Evolutionary conservation across 2,888 invertebrate species (phyloP).

Genomic region (Boloria euphrosyne): DNA sequence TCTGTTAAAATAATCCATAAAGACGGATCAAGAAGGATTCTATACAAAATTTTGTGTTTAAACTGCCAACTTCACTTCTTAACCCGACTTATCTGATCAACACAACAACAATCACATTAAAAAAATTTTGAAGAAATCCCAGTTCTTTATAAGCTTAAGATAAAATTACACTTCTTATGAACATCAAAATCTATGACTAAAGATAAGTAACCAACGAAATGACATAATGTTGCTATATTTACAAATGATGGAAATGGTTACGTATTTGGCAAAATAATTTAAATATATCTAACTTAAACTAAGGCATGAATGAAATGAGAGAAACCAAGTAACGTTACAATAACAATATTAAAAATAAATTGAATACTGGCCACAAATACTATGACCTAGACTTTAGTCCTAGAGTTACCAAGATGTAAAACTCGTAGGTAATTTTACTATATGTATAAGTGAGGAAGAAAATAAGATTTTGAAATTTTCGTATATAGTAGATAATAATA

Average conservation of each 20-base stretch:
- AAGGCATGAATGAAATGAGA: conserved; percentile 48
- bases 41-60: not conserved
- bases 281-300: conserved; percentile 57
- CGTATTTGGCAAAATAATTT: conserved; percentile 78
- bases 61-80: not conserved
- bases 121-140: conserved; percentile 46
- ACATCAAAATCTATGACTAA: conserved; percentile 54
- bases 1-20: not conserved
- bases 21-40: not conserved
- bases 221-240: conserved; percentile 64
- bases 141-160: conserved; percentile 43
- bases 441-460: no score
- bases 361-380: conserved; percentile 36
- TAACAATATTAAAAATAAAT: conserved; percentile 27
- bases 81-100: not conserved
- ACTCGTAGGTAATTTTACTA: no score
- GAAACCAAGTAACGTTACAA: conserved; percentile 29
- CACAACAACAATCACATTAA: conserved; percentile 8
- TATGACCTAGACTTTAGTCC: not conserved
- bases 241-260: conserved; percentile 65
- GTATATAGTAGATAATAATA: not conserved
- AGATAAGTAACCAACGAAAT: conserved; percentile 51
- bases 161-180: conserved; percentile 44
- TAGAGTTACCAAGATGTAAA: not conserved
- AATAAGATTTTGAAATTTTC: no score